Conservation (phyloP, 2,113 vertebrate genomes). For the Canis aureus region DNA sequence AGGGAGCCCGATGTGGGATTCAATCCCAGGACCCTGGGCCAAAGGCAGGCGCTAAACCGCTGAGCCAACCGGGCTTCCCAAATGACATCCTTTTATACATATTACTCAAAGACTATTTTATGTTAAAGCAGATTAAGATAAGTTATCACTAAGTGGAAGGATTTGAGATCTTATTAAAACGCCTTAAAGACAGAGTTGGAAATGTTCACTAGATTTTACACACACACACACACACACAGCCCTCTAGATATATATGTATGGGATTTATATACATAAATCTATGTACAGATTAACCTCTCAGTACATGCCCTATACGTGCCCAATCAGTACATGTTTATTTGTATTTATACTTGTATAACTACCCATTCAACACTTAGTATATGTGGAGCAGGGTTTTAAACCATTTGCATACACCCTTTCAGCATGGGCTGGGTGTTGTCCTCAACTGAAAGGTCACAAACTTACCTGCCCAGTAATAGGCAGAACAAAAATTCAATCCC, state of each 20-base stretch:
- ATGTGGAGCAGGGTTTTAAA: neutral
- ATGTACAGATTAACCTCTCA: neutral
- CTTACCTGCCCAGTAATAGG: neutral
- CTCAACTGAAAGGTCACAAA: neutral
- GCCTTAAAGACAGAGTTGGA: neutral
- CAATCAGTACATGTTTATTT: neutral
- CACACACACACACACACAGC: neutral
- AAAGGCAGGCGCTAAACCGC: too few species aligned
- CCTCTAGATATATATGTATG: neutral
- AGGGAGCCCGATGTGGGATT: too few species aligned
- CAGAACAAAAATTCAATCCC: neutral
- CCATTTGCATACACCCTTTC: neutral
- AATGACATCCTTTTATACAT: neutral
- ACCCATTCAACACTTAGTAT: neutral
- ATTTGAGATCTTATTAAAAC: conserved; percentile 33
- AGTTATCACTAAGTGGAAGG: neutral
- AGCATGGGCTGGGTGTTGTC: neutral
- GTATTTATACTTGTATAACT: neutral
- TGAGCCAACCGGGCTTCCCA: neutral
- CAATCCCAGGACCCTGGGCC: too few species aligned
- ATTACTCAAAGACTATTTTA: neutral
- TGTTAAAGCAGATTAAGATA: neutral
- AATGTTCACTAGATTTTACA: neutral
- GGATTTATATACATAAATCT: neutral
- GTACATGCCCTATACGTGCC: neutral